Conservation (phyloP, 2,888 invertebrate genomes). For the Eristalis arbustorum region DNA sequence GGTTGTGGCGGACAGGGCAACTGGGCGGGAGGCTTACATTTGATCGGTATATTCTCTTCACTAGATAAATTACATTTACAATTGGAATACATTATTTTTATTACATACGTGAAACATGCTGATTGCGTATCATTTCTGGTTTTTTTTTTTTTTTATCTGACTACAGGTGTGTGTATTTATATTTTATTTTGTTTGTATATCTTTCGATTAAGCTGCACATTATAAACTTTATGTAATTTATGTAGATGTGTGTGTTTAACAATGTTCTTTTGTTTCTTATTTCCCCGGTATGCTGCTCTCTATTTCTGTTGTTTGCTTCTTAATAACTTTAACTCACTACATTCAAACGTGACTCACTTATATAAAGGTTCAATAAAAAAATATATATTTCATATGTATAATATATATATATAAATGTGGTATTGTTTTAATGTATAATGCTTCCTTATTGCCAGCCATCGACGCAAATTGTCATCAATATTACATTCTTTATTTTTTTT, state of each 20-base stretch:
- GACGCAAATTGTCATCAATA: slow-evolving; percentile 67
- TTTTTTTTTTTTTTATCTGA: not conserved
- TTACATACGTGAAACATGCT: slow-evolving; percentile 38
- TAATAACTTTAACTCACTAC: slow-evolving; percentile 15
- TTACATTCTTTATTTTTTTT: slow-evolving; percentile 3
- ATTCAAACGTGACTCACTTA: slow-evolving; percentile 59
- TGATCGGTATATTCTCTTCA: slow-evolving; percentile 3
- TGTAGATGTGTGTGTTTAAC: not conserved
- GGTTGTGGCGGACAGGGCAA: not conserved
- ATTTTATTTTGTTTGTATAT: not conserved
- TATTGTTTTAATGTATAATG: slow-evolving; percentile 54
- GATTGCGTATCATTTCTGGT: not conserved
- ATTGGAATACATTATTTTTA: slow-evolving; percentile 35
- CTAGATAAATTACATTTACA: slow-evolving; percentile 31
- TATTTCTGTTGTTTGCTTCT: slow-evolving; percentile 13
- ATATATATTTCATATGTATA: slow-evolving; percentile 64
- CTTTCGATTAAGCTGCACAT: slow-evolving; percentile 3
- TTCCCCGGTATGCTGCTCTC: slow-evolving; percentile 51
- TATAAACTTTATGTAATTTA: slow-evolving; percentile 17
- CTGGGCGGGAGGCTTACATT: not conserved
- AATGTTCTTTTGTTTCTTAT: slow-evolving; percentile 2
- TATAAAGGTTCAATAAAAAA: slow-evolving; percentile 70
- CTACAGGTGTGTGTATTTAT: not conserved
- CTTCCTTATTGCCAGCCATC: slow-evolving; percentile 65
- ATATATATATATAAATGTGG: slow-evolving; percentile 30